These are phyloP conservation scores for Notarius quadriscutis DNA, from an alignment of 2,113 vertebrate genomes.

Conservation along the genomic window DNA sequence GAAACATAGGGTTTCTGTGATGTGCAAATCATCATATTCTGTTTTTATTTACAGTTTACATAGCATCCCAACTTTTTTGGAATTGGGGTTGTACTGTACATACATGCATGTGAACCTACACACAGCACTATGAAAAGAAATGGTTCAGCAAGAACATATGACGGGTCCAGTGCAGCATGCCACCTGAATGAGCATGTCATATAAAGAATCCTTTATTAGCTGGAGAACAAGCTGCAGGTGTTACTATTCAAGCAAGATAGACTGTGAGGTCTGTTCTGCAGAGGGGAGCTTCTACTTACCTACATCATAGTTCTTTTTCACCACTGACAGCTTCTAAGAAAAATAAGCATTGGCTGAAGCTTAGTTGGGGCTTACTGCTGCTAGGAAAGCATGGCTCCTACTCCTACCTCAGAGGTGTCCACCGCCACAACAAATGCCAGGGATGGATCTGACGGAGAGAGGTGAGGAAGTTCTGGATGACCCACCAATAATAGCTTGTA, in stretches of 20 bases:
- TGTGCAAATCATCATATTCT: too few species aligned
- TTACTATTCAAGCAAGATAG: neutral
- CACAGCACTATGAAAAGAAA: neutral
- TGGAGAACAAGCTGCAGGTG: neutral
- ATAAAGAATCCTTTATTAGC: neutral
- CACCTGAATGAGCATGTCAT: neutral
- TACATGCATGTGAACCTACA: neutral
- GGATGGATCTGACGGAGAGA: neutral
- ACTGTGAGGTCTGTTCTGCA: neutral
- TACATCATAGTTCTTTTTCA: constrained; percentile 3
- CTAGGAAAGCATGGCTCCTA: neutral
- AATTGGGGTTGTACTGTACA: too few species aligned
- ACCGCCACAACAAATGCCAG: neutral
- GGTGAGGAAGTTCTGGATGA: neutral
- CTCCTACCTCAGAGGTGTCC: neutral
- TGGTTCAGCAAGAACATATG: neutral
- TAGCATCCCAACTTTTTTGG: too few species aligned
- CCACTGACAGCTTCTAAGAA: neutral
- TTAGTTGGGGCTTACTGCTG: neutral
- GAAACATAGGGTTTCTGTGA: too few species aligned
- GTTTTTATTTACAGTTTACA: too few species aligned
- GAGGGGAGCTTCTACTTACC: neutral
- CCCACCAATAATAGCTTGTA: neutral
- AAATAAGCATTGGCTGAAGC: neutral
- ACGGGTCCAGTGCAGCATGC: neutral